Base-by-base conservation (phyloP, 2,888 invertebrate species). In the Ochropacha duplaris region DNA sequence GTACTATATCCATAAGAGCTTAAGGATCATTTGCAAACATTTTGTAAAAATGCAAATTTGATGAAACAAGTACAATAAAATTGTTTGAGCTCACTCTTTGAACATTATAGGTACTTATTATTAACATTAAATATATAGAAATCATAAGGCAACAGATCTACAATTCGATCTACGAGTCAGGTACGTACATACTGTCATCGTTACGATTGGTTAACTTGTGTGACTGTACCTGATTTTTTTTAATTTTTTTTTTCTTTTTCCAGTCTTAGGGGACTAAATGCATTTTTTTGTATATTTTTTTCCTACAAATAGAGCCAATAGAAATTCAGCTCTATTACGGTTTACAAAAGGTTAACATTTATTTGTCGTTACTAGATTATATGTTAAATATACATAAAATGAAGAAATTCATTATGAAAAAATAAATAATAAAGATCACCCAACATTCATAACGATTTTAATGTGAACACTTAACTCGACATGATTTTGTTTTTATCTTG, bases 81-180 rank as follows among this genome's bases (percentile, higher is more conserved):
- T n/a, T n/a, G 2, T 44, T 44, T 44, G 44, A 44, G 44, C 44
- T 44, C 44, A 44, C 19, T 16, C 19, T 44, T 44, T 44, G 44
- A 44, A 44, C 44, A 44, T 44, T 44, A 44, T 44, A 19, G 44
- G 44, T 44, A 44, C 44, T 19, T 44, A 44, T 4, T 19, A 9
- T 19, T 31, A 31, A 34, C 11, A 31, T 31, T 9, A 26, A 50
- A 28, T 50, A 50, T 26, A 50, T 50, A 50, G 5, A 31, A 26
- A 22, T 34, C 16, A 52, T 31, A 52, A 34, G 52, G 31, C 31
- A 19, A 31, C 34, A 52, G 52, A 52, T 52, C 52, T 52, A 52
- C 31, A 52, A 8, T 22, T n/a, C n/a, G n/a, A n/a, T n/a, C n/a
- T 34, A 3, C 22, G 22, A 11, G 52, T 2, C 14, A 31, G 31